Evolutionary conservation across 2,888 invertebrate species (phyloP), one percentile per base, ranked within the genome.

Genomic region (Merodon equestris): DNA sequence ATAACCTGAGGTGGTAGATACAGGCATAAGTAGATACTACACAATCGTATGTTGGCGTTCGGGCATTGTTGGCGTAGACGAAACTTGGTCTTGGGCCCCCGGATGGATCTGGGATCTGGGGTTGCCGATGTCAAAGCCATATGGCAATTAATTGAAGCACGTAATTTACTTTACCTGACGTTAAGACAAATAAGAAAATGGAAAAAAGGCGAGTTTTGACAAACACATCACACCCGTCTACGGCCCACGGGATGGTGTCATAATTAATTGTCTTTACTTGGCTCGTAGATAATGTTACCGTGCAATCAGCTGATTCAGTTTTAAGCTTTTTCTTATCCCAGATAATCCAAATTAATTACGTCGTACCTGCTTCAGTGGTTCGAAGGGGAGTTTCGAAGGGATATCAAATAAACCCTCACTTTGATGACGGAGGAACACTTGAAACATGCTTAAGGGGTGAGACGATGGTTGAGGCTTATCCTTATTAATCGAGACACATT

Each of bases 341-440:
- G 4, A 19, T 70, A 60, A 60, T 70, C 40, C 45, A 34, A 47
- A 47, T 60, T 60, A 61, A 61, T 70, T 60, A 47, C 34, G 17
- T 27, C 27, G 27, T 27, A 27, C 27, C 27, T 27, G 27, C 27
- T 27, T 27, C 27, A 27, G 27, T 7, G 7, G 2, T 7, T 27
- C 3, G 27, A 7, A n/a, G n/a, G n/a, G n/a, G n/a, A n/a, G n/a
- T n/a, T n/a, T n/a, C n/a, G 27, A 27, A 4, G 27, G 27, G 27
- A 27, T 27, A 4, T 7, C 7, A 27, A 7, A 27, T 27, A 40
- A 34, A 14, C 51, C 19, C 18, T 36, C 9, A 10, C 17, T 27
- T 27, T 7, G 27, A 7, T 7, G 7, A 27, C 7, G 27, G 27
- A 7, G 27, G 27, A 7, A 7, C 7, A 7, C 27, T 27, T 27